Conservation (phyloP, 2,888 invertebrate genomes). For the Drosophila meridiana region DNA sequence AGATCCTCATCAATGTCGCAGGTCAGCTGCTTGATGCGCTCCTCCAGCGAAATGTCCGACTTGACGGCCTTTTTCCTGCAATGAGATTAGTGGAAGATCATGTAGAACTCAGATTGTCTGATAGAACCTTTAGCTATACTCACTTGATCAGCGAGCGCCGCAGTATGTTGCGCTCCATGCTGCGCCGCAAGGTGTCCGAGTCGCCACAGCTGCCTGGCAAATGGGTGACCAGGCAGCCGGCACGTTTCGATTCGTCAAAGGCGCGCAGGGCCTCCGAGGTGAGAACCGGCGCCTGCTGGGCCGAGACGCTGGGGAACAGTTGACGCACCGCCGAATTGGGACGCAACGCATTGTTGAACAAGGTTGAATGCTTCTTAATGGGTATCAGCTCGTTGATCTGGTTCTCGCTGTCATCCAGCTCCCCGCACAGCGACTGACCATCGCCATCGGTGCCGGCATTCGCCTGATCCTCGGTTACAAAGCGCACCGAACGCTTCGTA, state of each 20-base stretch:
- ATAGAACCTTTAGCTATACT: constrained; percentile 76
- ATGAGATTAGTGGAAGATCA: not conserved
- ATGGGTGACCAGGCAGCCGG: constrained; percentile 85
- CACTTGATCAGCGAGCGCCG: constrained; percentile 92
- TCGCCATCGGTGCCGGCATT: constrained; percentile 79
- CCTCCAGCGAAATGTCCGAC: constrained; percentile 91
- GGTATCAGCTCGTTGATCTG: constrained; percentile 84
- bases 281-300: constrained; percentile 88
- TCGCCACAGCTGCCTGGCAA: constrained; percentile 84
- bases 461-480: constrained; percentile 86
- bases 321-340: constrained; percentile 94
- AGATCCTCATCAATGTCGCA: constrained; percentile 92
- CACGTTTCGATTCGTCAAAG: constrained; percentile 88
- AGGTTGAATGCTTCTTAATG: constrained; percentile 84
- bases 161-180: constrained; percentile 93
- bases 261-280: constrained; percentile 92
- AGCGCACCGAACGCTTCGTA: constrained; percentile 88
- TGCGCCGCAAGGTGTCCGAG: constrained; percentile 89
- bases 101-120: not conserved
- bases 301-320: constrained; percentile 89
- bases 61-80: constrained; percentile 84
- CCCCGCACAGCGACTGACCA: constrained; percentile 68
- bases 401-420: constrained; percentile 81
- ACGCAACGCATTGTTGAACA: constrained; percentile 84
- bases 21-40: constrained; percentile 93